Evolutionary conservation across 2,888 invertebrate genomes (phyloP).

Genomic region (Pristionchus mayeri): DNA sequence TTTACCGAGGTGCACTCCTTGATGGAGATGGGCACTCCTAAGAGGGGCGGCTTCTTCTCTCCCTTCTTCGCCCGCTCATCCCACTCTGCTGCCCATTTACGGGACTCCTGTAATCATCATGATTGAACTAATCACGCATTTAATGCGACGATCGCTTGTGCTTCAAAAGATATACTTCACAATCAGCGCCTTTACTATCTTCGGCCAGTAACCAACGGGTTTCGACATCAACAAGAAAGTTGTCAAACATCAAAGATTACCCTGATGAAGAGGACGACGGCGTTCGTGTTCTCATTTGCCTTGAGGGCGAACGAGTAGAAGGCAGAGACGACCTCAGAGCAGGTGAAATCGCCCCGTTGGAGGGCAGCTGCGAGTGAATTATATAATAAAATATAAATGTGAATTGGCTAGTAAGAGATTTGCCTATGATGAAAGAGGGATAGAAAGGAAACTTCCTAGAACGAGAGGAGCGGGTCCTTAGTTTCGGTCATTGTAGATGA

Average conservation of each 20-base stretch:
- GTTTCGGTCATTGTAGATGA: too few species aligned
- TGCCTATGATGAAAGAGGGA: too few species aligned
- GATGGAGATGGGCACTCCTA: conserved; percentile 72
- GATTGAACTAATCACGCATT: too few species aligned
- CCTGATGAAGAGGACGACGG: conserved; percentile 66
- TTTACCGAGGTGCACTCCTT: conserved; percentile 67
- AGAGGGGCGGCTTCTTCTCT: conserved; percentile 67
- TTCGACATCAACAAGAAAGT: neutral
- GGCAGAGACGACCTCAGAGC: conserved; percentile 62
- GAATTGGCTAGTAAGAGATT: too few species aligned
- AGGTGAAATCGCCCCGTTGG: conserved; percentile 58
- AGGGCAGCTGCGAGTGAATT: conserved; percentile 65
- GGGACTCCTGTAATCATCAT: conserved; percentile 68
- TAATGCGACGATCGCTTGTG: too few species aligned
- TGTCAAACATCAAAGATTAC: conserved; percentile 47
- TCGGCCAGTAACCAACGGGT: too few species aligned
- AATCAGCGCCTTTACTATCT: too few species aligned
- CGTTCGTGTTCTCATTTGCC: conserved; percentile 68
- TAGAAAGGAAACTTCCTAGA: too few species aligned
- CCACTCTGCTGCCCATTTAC: conserved; percentile 63
- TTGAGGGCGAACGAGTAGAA: conserved; percentile 61
- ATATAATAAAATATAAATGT: too few species aligned
- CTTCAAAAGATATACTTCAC: too few species aligned
- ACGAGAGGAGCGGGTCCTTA: too few species aligned
- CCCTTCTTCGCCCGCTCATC: conserved; percentile 54